Evolutionary conservation across 2,888 invertebrate species (phyloP), one percentile per base, ranked within the genome.

Genomic region (Sphaeridia pumilis): DNA sequence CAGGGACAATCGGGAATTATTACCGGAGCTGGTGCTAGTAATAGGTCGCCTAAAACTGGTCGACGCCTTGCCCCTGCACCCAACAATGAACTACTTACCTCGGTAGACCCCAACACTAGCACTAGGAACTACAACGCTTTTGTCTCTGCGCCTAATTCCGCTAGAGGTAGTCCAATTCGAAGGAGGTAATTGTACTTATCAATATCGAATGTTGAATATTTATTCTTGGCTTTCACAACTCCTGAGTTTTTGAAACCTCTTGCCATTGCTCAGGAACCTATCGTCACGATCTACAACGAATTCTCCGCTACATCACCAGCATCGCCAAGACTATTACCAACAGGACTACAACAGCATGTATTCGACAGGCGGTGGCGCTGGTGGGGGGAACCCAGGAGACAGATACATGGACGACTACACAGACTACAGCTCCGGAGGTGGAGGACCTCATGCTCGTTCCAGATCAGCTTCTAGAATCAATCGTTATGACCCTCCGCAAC

Each of bases 381-480:
- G 47, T n/a, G 53, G 26, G 36, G 25, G 17, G 44, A 43, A 35
- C 2, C 45, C 46, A 47, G 51, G 31, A 26, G 45, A 50, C 21
- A 45, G 38, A 21, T 51, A 51, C 38, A 52, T 41, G 50, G 62
- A 56, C 46, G 57, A 55, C 42, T 84, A 84, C 74, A 84, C 67
- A 84, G 84, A 65, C 75, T 86, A 66, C 81, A 81, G 71, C 73
- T 80, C 57, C 78, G 79, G 52, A 72, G 72, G 35, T 73, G 71
- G 56, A 78, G 77, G 42, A 79, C 85, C 67, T 80, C 84, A 60
- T 42, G 54, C 57, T 21, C 38, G 62, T 34, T 60, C 60, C 28
- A 46, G 62, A 63, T 84, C 82, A 74, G 70, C 63, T 28, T 61
- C 65, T 20, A 50, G 63, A 55, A 56, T 60, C 38, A 61, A 58